Conservation (phyloP, 2,888 invertebrate genomes). For the Andrena trimmerana region DNA sequence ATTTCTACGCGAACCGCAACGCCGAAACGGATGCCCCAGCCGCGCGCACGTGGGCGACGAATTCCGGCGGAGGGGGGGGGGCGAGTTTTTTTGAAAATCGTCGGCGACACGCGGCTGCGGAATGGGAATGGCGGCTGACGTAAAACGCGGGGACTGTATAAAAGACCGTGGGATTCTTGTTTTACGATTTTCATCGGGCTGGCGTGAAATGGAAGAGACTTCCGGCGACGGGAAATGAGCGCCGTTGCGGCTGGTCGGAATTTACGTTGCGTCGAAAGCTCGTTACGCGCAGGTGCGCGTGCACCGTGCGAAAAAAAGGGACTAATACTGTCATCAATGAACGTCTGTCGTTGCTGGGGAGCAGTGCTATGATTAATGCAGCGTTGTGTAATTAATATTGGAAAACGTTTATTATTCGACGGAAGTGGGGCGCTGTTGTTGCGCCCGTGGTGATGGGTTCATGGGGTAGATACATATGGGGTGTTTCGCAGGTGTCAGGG, state of each 20-base stretch:
- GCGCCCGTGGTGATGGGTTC: neutral
- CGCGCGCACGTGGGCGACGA: neutral
- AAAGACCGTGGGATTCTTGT: slow-evolving; percentile 34
- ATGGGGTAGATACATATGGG: too few species aligned
- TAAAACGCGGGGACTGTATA: neutral
- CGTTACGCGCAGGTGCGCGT: slow-evolving; percentile 18
- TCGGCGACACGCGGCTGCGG: neutral
- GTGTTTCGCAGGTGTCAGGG: too few species aligned
- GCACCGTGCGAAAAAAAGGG: neutral
- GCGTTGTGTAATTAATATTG: neutral
- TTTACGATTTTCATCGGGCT: slow-evolving; percentile 40
- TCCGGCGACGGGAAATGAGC: slow-evolving; percentile 55
- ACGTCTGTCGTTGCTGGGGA: neutral
- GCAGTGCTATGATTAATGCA: neutral
- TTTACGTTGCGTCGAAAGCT: slow-evolving; percentile 40
- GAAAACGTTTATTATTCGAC: slow-evolving; percentile 4
- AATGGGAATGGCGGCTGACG: slow-evolving; percentile 20
- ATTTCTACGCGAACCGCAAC: neutral
- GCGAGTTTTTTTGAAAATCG: slow-evolving; percentile 15
- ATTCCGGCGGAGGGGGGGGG: neutral
- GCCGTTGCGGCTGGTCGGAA: slow-evolving; percentile 39
- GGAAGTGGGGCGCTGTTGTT: neutral
- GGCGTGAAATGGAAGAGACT: slow-evolving; percentile 51
- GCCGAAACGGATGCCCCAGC: neutral
- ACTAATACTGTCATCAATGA: neutral